phyloP scores from a whole-genome alignment of 2,113 vertebrate genomes.

The Tachycineta bicolor region DNA sequence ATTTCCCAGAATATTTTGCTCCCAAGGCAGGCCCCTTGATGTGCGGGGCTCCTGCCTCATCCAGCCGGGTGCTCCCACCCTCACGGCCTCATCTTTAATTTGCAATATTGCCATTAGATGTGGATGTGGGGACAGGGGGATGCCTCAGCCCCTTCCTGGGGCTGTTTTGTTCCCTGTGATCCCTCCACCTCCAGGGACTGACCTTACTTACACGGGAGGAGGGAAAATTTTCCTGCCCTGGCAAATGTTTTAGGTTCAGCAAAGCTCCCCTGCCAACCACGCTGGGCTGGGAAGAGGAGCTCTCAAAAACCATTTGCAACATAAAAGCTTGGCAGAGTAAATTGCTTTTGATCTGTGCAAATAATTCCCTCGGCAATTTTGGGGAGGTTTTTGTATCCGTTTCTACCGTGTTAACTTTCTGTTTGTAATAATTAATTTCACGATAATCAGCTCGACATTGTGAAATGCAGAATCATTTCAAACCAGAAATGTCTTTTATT shows the following conservation, averaged over 20 bases:
- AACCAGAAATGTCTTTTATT: constrained; percentile 34
- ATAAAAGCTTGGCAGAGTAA: constrained; percentile 27
- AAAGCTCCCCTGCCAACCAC: background rate
- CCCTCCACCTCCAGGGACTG: fast-evolving
- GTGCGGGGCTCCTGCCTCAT: fast-evolving
- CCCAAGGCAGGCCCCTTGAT: background rate
- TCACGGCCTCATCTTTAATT: background rate
- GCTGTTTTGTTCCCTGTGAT: background rate
- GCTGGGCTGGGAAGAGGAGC: background rate
- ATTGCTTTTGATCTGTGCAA: constrained; percentile 55
- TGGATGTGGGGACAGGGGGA: background rate
- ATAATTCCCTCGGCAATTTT: constrained; percentile 38
- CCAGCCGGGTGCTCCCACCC: background rate
- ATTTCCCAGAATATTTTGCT: background rate
- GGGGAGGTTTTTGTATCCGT: constrained; percentile 13
- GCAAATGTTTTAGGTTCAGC: background rate
- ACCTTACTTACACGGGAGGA: background rate
- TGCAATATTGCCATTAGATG: fast-evolving
- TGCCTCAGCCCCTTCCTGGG: background rate
- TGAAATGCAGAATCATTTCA: background rate
- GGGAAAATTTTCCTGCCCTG: background rate
- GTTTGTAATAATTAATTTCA: constrained; percentile 67
- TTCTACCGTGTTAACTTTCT: constrained; percentile 38
- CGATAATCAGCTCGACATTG: constrained; percentile 11
- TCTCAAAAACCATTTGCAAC: background rate